phyloP scores from a whole-genome alignment of 2,797 vertebrate genomes.

The Discoglossus pictus region DNA sequence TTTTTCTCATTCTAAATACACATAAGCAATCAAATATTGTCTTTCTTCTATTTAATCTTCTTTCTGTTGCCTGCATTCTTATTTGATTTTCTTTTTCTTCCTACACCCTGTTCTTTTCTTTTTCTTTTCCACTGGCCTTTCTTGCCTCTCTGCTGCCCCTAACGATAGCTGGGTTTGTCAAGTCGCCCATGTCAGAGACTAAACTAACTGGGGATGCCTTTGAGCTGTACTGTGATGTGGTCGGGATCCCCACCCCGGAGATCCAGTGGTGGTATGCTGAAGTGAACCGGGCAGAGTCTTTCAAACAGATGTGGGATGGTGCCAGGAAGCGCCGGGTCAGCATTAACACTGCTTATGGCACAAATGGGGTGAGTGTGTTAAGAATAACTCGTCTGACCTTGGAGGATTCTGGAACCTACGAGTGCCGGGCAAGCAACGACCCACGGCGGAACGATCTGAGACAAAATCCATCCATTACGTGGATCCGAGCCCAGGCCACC shows the following conservation, averaged over 20 bases:
- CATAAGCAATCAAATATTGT: slow-evolving; percentile 58
- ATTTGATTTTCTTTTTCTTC: slow-evolving; percentile 70
- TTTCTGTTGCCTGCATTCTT: slow-evolving; percentile 70
- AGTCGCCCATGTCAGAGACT: slow-evolving; percentile 99
- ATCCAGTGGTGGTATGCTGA: slow-evolving; percentile 99
- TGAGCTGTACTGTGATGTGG: slow-evolving; percentile 99
- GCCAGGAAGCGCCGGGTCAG: slow-evolving; percentile 92
- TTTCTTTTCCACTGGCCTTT: slow-evolving; percentile 70
- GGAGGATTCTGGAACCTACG: slow-evolving; percentile 98
- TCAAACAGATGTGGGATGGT: slow-evolving; percentile 98
- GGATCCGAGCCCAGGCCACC: slow-evolving; percentile 99
- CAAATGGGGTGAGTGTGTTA: slow-evolving; percentile 95
- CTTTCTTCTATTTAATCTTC: slow-evolving; percentile 64
- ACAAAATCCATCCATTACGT: slow-evolving; percentile 96
- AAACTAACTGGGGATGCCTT: slow-evolving; percentile 99
- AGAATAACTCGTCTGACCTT: slow-evolving; percentile 91
- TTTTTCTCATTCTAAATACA: background rate
- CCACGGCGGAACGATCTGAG: slow-evolving; percentile 94
- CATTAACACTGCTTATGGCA: slow-evolving; percentile 93
- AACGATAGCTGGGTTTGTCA: slow-evolving; percentile 98
- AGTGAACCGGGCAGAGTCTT: slow-evolving; percentile 96
- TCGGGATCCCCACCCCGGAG: slow-evolving; percentile 95
- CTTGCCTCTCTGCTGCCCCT: slow-evolving; percentile 75
- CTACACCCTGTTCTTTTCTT: slow-evolving; percentile 54
- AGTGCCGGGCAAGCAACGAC: slow-evolving; percentile 99